Evolutionary conservation across 1,140 invertebrate species (phyloP).

Genomic region (Scaptomyza hsui): DNA sequence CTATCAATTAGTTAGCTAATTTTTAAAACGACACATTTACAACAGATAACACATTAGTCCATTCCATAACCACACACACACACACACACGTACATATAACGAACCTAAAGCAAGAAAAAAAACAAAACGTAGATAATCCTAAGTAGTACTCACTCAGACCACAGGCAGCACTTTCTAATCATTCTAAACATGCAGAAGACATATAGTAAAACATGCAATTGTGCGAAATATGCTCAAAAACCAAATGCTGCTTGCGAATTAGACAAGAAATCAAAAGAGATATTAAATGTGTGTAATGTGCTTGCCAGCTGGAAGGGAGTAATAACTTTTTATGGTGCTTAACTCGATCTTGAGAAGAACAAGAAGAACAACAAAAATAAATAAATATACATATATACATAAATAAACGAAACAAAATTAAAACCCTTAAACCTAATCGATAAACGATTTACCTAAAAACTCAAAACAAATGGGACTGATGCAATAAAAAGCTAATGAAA

Average conservation of each 20-base stretch:
- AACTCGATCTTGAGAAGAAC: conserved; percentile 71
- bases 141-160: conserved; percentile 29
- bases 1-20: conserved; percentile 68
- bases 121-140: conserved; percentile 26
- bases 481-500: conserved; percentile 65
- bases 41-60: conserved; percentile 6
- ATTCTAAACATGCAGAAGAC: conserved; percentile 13
- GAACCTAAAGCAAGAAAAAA: not conserved
- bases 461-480: conserved; percentile 77
- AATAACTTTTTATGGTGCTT: conserved; percentile 75
- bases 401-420: not conserved
- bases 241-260: conserved; percentile 13
- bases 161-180: conserved; percentile 29
- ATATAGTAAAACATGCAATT: conserved; percentile 18
- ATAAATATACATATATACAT: not conserved
- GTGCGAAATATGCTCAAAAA: conserved; percentile 41
- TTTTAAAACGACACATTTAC: conserved; percentile 44
- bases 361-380: not conserved
- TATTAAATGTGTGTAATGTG: conserved; percentile 39
- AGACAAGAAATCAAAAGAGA: not conserved
- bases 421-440: conserved; percentile 24
- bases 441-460: conserved; percentile 60
- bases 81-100: not conserved
- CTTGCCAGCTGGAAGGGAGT: conserved; percentile 55
- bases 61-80: conserved; percentile 13